Evolutionary conservation across 2,888 invertebrate genomes (phyloP).

Genomic region (Mythimna impura): DNA sequence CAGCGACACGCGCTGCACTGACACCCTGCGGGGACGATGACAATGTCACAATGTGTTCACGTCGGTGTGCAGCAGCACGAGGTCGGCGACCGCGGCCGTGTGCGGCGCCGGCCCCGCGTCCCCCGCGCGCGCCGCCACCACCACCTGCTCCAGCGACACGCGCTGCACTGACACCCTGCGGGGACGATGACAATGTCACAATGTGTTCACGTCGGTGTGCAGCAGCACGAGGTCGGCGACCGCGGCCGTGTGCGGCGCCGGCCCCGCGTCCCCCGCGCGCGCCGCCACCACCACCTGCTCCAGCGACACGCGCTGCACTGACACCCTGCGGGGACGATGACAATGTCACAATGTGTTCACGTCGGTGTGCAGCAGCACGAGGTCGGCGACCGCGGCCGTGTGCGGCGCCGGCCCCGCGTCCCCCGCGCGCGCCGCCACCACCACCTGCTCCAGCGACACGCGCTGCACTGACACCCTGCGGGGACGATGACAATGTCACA

Average conservation of each 20-base stretch:
- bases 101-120: constrained; percentile 30
- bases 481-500: no score
- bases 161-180: constrained; percentile 55
- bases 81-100: constrained; percentile 37
- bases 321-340: constrained; percentile 49
- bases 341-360: no score
- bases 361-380: constrained; percentile 55
- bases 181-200: no score
- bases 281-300: constrained; percentile 35
- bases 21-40: constrained; percentile 49
- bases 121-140: constrained; percentile 43
- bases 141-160: constrained; percentile 48
- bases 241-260: not conserved
- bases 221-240: constrained; percentile 56
- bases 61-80: constrained; percentile 55
- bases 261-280: constrained; percentile 51
- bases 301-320: constrained; percentile 49
- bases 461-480: constrained; percentile 55
- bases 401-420: constrained; percentile 30
- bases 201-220: constrained; percentile 45
- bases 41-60: no score
- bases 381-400: constrained; percentile 37
- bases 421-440: constrained; percentile 43
- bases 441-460: constrained; percentile 48
- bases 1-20: constrained; percentile 49